Evolutionary conservation across 2,888 invertebrate species (phyloP).

Genomic region (Parnassius orleans): DNA sequence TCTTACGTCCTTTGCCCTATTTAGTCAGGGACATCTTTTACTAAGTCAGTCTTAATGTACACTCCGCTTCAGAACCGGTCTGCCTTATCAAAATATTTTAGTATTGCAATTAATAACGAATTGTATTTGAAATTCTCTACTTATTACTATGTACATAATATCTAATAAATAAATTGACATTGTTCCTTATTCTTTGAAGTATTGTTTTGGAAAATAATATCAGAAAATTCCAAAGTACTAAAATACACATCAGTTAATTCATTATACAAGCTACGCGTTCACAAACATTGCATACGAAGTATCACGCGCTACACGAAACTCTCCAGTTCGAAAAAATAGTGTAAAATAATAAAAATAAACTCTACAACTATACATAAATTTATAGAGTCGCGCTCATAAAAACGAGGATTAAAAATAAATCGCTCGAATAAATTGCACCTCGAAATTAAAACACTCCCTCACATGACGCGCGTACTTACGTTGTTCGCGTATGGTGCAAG

Average conservation of each 20-base stretch:
- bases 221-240: too few species aligned
- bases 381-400: constrained; percentile 76
- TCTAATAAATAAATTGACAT: too few species aligned
- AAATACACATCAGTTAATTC: neutral
- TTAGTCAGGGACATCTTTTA: too few species aligned
- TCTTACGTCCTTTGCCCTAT: too few species aligned
- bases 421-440: constrained; percentile 81
- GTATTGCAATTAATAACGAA: too few species aligned
- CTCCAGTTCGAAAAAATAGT: constrained; percentile 34
- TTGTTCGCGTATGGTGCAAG: constrained; percentile 34
- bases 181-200: too few species aligned
- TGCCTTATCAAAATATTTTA: too few species aligned
- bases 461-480: constrained; percentile 71
- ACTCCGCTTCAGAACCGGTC: too few species aligned
- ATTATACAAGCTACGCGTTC: neutral
- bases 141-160: too few species aligned
- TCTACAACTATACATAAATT: constrained; percentile 73
- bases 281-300: constrained; percentile 1
- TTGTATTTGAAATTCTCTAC: too few species aligned
- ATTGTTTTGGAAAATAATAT: too few species aligned
- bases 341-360: constrained; percentile 51
- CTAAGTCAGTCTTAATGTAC: too few species aligned
- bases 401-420: constrained; percentile 81
- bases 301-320: constrained; percentile 13
- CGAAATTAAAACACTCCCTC: constrained; percentile 80